Evolutionary conservation across 2,113 vertebrate genomes (phyloP).

Genomic region (Grammomys surdaster): DNA sequence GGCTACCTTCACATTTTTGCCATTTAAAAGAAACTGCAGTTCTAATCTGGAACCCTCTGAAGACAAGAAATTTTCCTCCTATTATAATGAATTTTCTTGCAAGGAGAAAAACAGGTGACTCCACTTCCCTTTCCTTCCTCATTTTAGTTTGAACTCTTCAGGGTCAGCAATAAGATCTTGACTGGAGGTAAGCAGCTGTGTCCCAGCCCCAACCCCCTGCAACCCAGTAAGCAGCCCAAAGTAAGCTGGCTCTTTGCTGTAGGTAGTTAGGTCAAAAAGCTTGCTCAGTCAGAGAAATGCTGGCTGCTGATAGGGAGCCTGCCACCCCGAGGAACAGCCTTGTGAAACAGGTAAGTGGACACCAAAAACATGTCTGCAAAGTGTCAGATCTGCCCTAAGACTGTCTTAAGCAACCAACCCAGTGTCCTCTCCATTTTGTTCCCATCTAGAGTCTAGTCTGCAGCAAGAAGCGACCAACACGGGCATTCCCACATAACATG

Average conservation of each 20-base stretch:
- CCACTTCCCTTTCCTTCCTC: not conserved
- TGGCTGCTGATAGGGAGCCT: not conserved
- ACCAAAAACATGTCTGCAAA: not conserved
- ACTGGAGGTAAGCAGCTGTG: not conserved
- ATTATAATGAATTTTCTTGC: not conserved
- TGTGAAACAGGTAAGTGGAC: constrained; percentile 11
- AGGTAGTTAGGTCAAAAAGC: not conserved
- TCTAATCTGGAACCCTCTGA: not conserved
- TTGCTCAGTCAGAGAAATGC: not conserved
- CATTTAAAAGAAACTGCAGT: not conserved
- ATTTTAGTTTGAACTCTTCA: constrained; percentile 48
- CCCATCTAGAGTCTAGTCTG: not conserved
- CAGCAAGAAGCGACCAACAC: not conserved
- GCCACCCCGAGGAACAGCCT: constrained; percentile 17
- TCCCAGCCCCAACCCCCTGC: not conserved
- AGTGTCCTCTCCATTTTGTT: not conserved
- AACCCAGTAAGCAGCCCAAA: not conserved
- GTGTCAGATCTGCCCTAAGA: not conserved
- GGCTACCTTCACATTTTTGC: not conserved
- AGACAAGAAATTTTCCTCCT: not conserved
- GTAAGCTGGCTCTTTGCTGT: not conserved
- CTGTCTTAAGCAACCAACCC: not conserved
- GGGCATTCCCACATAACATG: not conserved
- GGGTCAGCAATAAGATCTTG: not conserved
- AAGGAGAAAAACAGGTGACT: not conserved